Conservation (phyloP, 2,113 vertebrate genomes). For the Panthera uncia region DNA sequence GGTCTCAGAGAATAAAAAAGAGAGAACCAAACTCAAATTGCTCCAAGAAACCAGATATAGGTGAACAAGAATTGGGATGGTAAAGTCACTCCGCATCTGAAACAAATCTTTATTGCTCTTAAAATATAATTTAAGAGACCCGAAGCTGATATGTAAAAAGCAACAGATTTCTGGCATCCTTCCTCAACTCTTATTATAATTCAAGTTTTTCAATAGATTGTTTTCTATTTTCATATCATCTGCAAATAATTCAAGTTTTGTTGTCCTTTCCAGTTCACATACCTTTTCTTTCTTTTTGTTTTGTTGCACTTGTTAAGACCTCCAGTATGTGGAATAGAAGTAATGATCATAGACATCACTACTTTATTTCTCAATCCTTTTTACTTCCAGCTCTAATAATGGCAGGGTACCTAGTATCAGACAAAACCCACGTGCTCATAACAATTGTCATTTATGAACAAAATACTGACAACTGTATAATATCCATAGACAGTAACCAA, state of each 20-base stretch:
- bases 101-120: not conserved
- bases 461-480: not conserved
- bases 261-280: not conserved
- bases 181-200: not conserved
- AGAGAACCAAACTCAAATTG: not conserved
- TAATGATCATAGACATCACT: not conserved
- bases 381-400: not conserved
- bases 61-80: not conserved
- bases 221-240: not conserved
- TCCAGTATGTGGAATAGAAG: not conserved
- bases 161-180: not conserved
- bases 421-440: not conserved
- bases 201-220: not conserved
- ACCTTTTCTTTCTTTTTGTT: not conserved
- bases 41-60: not conserved
- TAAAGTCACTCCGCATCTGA: not conserved
- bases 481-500: not conserved
- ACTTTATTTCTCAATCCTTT: not conserved
- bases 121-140: not conserved
- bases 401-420: not conserved
- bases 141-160: not conserved
- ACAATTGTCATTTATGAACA: not conserved
- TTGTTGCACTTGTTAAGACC: not conserved
- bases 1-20: not conserved
- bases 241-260: not conserved